Evolutionary conservation across 2,888 invertebrate species (phyloP).

Genomic region (Ormyrus labotus): DNA sequence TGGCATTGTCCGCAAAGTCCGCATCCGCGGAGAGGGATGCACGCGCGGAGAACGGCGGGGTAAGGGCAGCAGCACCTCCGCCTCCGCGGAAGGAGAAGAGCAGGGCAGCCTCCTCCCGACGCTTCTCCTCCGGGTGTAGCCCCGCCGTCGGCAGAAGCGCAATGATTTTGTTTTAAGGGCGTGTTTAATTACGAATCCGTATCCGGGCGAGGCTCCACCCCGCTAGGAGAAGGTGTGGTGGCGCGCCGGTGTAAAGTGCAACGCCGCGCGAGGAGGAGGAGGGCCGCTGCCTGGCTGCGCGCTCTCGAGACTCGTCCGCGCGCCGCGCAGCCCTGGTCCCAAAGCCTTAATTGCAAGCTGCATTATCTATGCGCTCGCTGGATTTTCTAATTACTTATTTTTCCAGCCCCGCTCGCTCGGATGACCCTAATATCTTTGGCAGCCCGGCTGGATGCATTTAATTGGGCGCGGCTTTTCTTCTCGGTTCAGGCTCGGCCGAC

Average conservation of each 20-base stretch:
- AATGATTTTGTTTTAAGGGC: conserved; percentile 76
- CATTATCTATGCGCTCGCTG: conserved; percentile 73
- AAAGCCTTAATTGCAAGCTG: conserved; percentile 74
- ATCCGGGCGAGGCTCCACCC: conserved; percentile 75
- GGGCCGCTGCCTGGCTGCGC: neutral
- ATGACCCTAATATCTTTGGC: conserved; percentile 73
- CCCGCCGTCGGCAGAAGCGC: conserved; percentile 67
- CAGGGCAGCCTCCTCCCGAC: conserved; percentile 36
- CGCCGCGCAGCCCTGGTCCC: conserved; percentile 55
- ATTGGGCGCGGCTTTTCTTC: conserved; percentile 60
- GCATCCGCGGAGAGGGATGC: conserved; percentile 38
- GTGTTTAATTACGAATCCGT: conserved; percentile 76
- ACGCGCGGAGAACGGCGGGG: conserved; percentile 50
- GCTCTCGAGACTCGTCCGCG: conserved; percentile 20
- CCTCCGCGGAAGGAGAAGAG: conserved; percentile 54
- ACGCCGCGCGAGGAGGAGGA: conserved; percentile 61
- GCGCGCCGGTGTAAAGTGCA: conserved; percentile 55
- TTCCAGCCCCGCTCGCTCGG: conserved; percentile 59
- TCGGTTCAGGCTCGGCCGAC: too few species aligned
- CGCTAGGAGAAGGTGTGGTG: conserved; percentile 63
- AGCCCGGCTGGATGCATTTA: conserved; percentile 70
- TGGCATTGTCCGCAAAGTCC: conserved; percentile 36
- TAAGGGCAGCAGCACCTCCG: neutral
- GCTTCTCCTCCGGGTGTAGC: conserved; percentile 58
- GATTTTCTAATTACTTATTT: conserved; percentile 63